Conservation (phyloP, 2,113 vertebrate species). For the Eira barbara region DNA sequence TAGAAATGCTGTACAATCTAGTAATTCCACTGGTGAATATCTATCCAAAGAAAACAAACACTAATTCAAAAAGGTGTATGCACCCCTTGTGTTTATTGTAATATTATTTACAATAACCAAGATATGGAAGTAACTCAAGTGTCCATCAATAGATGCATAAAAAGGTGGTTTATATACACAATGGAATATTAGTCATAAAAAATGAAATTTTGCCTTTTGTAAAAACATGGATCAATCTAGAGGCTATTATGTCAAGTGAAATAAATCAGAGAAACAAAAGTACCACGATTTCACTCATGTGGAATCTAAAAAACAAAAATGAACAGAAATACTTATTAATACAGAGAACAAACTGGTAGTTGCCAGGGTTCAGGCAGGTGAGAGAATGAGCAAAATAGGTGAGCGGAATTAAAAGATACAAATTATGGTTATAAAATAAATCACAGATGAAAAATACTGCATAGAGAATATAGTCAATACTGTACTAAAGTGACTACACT, state of each 20-base stretch:
- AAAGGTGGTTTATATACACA: not conserved
- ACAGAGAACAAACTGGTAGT: not conserved
- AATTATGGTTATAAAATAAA: not conserved
- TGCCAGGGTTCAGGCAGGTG: not conserved
- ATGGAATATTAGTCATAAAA: not conserved
- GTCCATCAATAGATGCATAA: not conserved
- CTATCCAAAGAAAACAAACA: not conserved
- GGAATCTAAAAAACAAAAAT: too few species aligned
- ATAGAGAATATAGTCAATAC: not conserved
- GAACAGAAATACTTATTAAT: too few species aligned
- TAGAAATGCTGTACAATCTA: not conserved
- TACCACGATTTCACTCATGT: not conserved
- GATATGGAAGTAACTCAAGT: not conserved
- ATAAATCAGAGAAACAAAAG: not conserved
- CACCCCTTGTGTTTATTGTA: not conserved
- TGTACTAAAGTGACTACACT: not conserved
- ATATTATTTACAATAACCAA: not conserved
- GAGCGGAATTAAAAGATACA: not conserved
- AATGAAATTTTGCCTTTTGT: not conserved
- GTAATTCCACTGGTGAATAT: not conserved
- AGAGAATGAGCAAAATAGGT: not conserved
- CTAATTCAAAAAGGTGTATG: not conserved
- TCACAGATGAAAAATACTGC: not conserved
- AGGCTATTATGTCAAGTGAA: not conserved
- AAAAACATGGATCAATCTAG: not conserved